Evolutionary conservation across 2,113 vertebrate genomes (phyloP), one percentile per base, ranked within the genome.

Genomic region (Anarrhichthys ocellatus): DNA sequence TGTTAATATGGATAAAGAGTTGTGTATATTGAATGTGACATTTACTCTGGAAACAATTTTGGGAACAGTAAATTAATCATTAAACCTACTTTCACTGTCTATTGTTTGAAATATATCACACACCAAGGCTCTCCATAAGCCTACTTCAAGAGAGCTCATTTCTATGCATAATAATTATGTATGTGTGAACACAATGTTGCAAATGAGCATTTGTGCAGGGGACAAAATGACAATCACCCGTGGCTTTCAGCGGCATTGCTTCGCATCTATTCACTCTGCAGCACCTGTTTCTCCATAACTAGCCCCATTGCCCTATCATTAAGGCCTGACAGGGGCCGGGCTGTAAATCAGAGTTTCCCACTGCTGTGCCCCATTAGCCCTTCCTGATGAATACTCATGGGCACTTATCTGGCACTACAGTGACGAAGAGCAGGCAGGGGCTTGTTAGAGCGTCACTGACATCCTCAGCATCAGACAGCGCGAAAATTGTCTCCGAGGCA

Each of bases 301-400:
- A 77, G 82, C 85, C 76, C 88, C 78, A 82, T 81, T 76, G 89
- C 86, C 85, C 90, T 84, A 71, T 92, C 85, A 89, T 93, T 92
- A 93, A 56, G 78, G 78, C 83, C 84, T 93, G 91, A 90, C 89
- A 80, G 84, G 78, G 86, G 80, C 79, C 34, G 44, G 70, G 88
- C 81, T 78, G 88, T 94, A 93, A 94, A 94, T 93, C 90, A 92
- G 90, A 82, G 82, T 77, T 88, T 93, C 90, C 84, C 87, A 86
- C 79, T 90, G 91, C 84, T 84, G 77, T 84, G 84, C 75, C 84
- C 88, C 87, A 90, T 94, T 92, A 93, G 90, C 82, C 82, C 73
- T 72, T 73, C 52, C 87, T 91, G 90, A 94, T 95, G 89, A 94
- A 95, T 93, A 94, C 91, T 89, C 94, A 92, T 88, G 87, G 86